A percentile compares a stretch with the other conserved stretches of the same genome.
phyloP scores from a whole-genome alignment of 2,797 vertebrate genomes.

The Miichthys miiuy region DNA sequence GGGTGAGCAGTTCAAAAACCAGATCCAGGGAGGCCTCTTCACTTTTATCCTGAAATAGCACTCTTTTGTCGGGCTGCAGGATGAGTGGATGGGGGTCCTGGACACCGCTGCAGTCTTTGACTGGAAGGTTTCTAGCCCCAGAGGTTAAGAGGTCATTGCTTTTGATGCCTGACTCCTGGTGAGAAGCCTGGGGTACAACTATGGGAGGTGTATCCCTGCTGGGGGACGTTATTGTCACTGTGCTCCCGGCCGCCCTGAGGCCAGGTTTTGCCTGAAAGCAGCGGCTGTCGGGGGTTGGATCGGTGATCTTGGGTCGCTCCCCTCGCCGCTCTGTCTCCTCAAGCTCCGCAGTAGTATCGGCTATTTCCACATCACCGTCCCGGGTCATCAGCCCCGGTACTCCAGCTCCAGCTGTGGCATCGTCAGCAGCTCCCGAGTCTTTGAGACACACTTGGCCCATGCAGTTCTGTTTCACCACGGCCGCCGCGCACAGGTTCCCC shows the following conservation, averaged over 20 bases:
- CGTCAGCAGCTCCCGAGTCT: constrained; percentile 71
- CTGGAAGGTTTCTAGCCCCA: constrained; percentile 84
- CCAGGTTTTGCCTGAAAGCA: constrained; percentile 77
- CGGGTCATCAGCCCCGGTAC: constrained; percentile 83
- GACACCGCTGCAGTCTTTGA: constrained; percentile 80
- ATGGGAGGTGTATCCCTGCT: constrained; percentile 71
- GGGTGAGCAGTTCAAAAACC: constrained; percentile 97
- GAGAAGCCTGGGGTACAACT: constrained; percentile 79
- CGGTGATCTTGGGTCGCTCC: constrained; percentile 75
- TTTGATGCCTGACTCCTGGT: constrained; percentile 87
- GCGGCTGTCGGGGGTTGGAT: constrained; percentile 67
- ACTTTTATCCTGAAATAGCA: constrained; percentile 97
- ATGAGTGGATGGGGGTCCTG: constrained; percentile 65
- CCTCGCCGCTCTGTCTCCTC: constrained; percentile 75
- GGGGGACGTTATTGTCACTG: constrained; percentile 65
- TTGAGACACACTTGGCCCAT: constrained; percentile 88
- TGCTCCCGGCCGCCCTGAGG: constrained; percentile 75
- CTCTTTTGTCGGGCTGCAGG: constrained; percentile 80
- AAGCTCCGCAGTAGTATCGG: constrained; percentile 82
- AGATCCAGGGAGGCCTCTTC: constrained; percentile 98
- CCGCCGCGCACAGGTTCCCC: constrained; percentile 88
- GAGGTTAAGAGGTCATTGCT: constrained; percentile 87
- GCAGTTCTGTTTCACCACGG: constrained; percentile 89
- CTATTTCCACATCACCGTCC: constrained; percentile 80
- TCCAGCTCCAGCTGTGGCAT: constrained; percentile 40